Base-by-base conservation (phyloP, 2,888 invertebrate genomes). In the Trichogramma dendrolimi region DNA sequence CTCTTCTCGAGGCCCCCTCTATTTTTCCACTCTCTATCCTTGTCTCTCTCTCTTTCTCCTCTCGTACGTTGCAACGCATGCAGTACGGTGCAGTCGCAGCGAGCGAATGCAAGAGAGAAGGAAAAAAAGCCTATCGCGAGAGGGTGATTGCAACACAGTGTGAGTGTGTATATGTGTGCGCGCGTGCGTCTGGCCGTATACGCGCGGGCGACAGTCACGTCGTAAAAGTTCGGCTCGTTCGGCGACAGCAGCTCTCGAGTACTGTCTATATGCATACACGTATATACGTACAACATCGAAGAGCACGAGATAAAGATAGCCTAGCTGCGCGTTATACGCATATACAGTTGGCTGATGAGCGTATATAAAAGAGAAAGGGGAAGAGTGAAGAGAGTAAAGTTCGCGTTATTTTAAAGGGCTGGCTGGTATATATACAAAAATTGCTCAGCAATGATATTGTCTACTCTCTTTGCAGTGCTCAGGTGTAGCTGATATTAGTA, bases 221-320 rank as follows among this genome's bases (percentile, higher is more conserved):
- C 66, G 66, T 66, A 66, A 66, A 66, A 66, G 66, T 66, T 66
- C 58, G 57, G 65, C 60, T 64, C 63, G 66, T 66, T 66, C 66
- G 63, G 48, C 44, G 27, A n/a, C 59, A 27, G 46, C 43, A 39
- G 49, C 54, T 42, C 56, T 57, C 46, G 61, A 47, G 49, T 46
- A 46, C 46, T 2, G 46, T 46, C 8, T 46, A 46, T 27, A 27
- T 27, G 27, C 27, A 27, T 27, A 27, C 27, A 3, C 27, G 27
- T 27, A 27, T 27, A 27, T 27, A 27, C 27, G 27, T 27, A 27
- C 2, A 55, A 60, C 55, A 50, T 41, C 40, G 52, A 6, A 42
- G 42, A 46, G 47, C 40, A 40, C 5, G 60, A 46, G 54, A 60
- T 60, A 60, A 60, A 63, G 58, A 50, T 62, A 62, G 55, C 55